These are phyloP conservation scores for Danio tinwini DNA, from an alignment of 2,797 vertebrate genomes.

Conservation along the genomic window DNA sequence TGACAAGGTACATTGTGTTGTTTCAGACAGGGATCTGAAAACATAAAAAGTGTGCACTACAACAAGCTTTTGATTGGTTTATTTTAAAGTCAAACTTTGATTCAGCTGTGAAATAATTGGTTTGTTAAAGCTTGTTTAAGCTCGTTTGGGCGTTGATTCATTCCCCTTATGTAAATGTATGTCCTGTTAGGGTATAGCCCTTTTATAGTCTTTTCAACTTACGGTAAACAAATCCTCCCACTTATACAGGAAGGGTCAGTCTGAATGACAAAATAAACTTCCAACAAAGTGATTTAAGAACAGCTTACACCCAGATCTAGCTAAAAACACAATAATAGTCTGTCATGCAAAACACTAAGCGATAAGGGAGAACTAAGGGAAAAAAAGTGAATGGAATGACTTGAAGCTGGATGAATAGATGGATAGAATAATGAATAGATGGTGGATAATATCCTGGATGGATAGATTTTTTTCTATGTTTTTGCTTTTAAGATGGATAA, in stretches of 20 bases:
- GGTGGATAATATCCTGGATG: too few species aligned
- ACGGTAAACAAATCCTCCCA: background rate
- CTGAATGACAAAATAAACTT: background rate
- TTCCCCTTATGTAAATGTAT: background rate
- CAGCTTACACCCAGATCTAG: background rate
- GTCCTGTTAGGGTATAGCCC: background rate
- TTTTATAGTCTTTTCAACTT: background rate
- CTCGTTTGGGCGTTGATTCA: background rate
- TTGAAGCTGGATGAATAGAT: too few species aligned
- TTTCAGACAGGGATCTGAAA: constrained; percentile 42
- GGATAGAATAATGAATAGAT: too few species aligned
- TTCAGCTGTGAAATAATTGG: constrained; percentile 2
- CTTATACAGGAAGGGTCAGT: background rate
- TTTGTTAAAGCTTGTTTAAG: background rate
- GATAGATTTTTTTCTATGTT: too few species aligned
- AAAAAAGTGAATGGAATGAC: too few species aligned
- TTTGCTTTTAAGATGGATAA: too few species aligned
- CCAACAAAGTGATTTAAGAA: background rate
- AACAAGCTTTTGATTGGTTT: constrained; percentile 40
- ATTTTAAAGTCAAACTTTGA: constrained; percentile 34
- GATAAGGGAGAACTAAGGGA: too few species aligned
- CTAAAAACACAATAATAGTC: background rate
- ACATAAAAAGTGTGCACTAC: constrained; percentile 10
- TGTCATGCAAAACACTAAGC: background rate
- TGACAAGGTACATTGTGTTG: constrained; percentile 34